These are phyloP conservation scores for Erannis defoliaria DNA, from an alignment of 2,888 invertebrate species.

Conservation along the genomic window DNA sequence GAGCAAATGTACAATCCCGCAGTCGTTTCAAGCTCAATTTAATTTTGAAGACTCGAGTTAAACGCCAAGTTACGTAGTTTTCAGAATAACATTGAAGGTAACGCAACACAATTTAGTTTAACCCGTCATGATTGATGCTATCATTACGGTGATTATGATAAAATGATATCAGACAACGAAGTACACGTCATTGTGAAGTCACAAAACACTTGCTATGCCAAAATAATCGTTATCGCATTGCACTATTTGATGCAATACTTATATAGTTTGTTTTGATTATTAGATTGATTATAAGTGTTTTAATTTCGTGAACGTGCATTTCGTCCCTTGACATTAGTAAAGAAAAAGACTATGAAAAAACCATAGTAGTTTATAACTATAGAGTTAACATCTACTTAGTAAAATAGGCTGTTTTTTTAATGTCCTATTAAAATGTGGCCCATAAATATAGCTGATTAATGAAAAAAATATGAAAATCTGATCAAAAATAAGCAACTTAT, in stretches of 20 bases:
- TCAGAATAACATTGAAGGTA: neutral
- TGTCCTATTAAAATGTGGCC: too few species aligned
- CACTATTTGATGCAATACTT: neutral
- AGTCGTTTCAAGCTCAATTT: neutral
- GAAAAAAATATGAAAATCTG: too few species aligned
- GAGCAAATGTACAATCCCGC: neutral
- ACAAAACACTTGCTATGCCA: slow-evolving; percentile 3
- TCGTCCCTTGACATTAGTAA: neutral
- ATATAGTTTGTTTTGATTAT: neutral
- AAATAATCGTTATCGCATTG: slow-evolving; percentile 2
- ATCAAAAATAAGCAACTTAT: too few species aligned
- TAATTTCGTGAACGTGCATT: neutral
- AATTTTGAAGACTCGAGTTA: neutral
- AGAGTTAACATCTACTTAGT: too few species aligned
- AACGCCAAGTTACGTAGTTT: neutral
- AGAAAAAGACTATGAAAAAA: too few species aligned
- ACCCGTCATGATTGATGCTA: slow-evolving; percentile 10
- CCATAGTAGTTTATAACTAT: too few species aligned
- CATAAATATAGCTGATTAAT: too few species aligned
- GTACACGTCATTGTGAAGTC: slow-evolving; percentile 8
- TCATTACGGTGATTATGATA: neutral
- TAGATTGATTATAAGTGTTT: neutral
- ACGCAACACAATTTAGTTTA: slow-evolving; percentile 8
- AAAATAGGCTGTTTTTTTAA: too few species aligned
- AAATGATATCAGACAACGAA: neutral